phyloP scores from a whole-genome alignment of 2,888 invertebrate species.

The Cerastis leucographa region DNA sequence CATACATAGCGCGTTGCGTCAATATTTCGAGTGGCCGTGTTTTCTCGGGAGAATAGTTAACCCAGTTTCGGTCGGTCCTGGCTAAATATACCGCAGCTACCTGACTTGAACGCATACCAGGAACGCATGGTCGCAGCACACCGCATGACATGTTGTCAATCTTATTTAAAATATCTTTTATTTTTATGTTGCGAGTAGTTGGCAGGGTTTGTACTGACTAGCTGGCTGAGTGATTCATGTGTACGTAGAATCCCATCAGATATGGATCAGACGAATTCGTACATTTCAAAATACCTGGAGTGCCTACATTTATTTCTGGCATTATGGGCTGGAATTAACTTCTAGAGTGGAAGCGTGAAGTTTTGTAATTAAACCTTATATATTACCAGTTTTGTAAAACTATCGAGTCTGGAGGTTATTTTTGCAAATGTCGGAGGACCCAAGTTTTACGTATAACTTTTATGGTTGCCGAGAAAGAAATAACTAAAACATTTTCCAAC shows the following conservation, averaged over 20 bases:
- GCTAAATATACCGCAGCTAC: conserved; percentile 82
- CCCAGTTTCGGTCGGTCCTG: conserved; percentile 83
- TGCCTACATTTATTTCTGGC: neutral
- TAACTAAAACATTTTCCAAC: no score
- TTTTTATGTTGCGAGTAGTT: conserved; percentile 49
- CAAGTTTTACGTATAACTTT: conserved; percentile 8
- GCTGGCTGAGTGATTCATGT: conserved; percentile 36
- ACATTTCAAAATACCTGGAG: conserved; percentile 5
- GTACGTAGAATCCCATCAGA: conserved; percentile 36
- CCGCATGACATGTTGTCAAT: conserved; percentile 74
- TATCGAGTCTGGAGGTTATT: conserved; percentile 2
- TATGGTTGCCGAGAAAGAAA: conserved; percentile 1
- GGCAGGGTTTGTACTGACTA: conserved; percentile 32
- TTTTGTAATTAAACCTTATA: conserved; percentile 33
- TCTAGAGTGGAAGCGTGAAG: neutral
- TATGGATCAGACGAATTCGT: conserved; percentile 19
- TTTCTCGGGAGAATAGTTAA: conserved; percentile 88
- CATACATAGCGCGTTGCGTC: conserved; percentile 82
- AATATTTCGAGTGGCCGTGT: conserved; percentile 83
- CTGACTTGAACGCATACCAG: conserved; percentile 80
- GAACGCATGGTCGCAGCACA: conserved; percentile 59
- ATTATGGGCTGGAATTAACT: conserved; percentile 1
- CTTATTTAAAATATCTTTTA: conserved; percentile 61
- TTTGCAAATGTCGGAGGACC: neutral
- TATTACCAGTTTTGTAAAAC: conserved; percentile 7